These are phyloP conservation scores for Xyrichtys novacula DNA, from an alignment of 2,797 vertebrate genomes.

Conservation along the genomic window DNA sequence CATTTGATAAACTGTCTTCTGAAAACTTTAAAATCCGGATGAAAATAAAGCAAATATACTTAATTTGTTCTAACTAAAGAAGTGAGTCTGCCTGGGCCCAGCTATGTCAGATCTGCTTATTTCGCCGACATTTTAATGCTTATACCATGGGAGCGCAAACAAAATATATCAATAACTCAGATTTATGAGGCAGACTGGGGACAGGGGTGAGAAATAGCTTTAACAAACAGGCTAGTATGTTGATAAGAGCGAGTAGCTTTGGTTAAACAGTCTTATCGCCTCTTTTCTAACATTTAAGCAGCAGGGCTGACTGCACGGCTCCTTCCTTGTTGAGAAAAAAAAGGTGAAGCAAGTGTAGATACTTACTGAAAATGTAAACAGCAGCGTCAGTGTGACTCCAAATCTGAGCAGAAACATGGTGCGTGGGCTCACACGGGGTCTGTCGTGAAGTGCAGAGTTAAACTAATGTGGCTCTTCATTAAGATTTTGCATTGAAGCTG, in stretches of 20 bases:
- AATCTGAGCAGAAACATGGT: slow-evolving; percentile 50
- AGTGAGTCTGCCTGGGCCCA: background rate
- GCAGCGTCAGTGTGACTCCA: slow-evolving; percentile 29
- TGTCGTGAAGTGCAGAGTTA: no score
- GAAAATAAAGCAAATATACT: background rate
- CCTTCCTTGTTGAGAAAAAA: background rate
- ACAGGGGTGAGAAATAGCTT: no score
- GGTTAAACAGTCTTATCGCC: no score
- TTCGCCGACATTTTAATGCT: background rate
- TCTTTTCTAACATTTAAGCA: background rate
- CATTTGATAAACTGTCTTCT: background rate
- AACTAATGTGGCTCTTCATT: rapidly evolving
- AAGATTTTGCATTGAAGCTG: rapidly evolving
- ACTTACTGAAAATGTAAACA: slow-evolving; percentile 67
- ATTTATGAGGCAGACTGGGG: no score
- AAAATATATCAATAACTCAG: background rate
- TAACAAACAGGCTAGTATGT: no score
- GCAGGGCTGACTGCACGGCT: background rate
- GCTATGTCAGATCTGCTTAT: background rate
- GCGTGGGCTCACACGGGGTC: background rate
- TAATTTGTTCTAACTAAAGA: background rate
- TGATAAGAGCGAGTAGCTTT: no score
- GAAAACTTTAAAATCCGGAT: background rate
- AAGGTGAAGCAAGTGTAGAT: background rate
- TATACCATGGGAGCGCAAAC: background rate